Evolutionary conservation across 2,113 vertebrate genomes (phyloP).

Genomic region (Setophaga petechia): DNA sequence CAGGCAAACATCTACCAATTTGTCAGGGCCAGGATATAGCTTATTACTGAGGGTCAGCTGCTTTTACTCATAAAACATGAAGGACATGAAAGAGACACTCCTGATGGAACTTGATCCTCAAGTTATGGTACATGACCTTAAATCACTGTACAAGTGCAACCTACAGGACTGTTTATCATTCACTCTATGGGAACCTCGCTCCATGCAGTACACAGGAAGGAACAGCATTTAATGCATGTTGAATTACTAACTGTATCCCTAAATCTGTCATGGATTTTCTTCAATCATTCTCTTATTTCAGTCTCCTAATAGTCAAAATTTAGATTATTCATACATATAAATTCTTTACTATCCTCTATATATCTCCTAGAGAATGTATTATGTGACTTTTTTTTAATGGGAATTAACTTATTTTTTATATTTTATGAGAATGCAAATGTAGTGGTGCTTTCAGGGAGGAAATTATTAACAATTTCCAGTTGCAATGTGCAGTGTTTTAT

Average conservation of each 20-base stretch:
- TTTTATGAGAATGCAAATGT: neutral
- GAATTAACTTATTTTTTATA: neutral
- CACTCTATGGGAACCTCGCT: neutral
- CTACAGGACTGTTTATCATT: neutral
- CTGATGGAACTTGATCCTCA: neutral
- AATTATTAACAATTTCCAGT: neutral
- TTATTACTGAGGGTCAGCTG: neutral
- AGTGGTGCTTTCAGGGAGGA: neutral
- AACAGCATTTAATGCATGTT: neutral
- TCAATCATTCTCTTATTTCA: neutral
- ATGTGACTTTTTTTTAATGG: neutral
- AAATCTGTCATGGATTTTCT: neutral
- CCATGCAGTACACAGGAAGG: neutral
- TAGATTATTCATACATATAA: neutral
- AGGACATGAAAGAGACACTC: neutral
- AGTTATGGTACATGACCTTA: neutral
- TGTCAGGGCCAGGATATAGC: neutral
- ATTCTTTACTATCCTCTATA: neutral
- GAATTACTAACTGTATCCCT: neutral
- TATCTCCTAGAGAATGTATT: neutral
- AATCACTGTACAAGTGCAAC: neutral
- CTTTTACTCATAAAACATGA: neutral
- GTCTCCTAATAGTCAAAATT: neutral
- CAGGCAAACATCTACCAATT: neutral
- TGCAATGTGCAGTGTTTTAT: neutral